Evolutionary conservation across 2,888 invertebrate species (phyloP).

Genomic region (Mesoligia furuncula): DNA sequence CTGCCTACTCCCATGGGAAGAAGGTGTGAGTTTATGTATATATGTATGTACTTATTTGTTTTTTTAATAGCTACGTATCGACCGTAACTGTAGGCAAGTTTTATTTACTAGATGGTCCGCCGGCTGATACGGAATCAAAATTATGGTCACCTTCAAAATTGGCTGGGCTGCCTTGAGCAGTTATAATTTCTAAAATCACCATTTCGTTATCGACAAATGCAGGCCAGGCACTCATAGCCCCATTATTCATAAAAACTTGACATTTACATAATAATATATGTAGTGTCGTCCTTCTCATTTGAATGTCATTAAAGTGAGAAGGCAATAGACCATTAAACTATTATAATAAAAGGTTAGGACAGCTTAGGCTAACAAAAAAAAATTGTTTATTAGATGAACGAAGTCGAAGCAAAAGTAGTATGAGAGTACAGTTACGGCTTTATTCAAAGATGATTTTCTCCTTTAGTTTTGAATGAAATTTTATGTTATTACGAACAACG

Average conservation of each 20-base stretch:
- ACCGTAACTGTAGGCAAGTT: background rate
- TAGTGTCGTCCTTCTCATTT: conserved; percentile 3
- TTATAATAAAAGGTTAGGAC: background rate
- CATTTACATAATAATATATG: background rate
- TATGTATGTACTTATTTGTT: too few species aligned
- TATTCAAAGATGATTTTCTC: too few species aligned
- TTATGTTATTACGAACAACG: too few species aligned
- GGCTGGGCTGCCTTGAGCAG: background rate
- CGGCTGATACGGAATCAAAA: background rate
- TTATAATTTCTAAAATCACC: conserved; percentile 1
- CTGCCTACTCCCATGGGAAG: too few species aligned
- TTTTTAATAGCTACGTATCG: background rate
- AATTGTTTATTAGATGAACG: too few species aligned
- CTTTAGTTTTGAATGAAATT: too few species aligned
- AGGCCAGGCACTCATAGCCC: background rate
- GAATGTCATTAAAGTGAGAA: background rate
- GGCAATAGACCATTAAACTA: background rate
- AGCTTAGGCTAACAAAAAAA: background rate
- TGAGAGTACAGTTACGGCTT: too few species aligned
- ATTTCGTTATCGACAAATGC: conserved; percentile 2
- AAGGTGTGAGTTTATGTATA: too few species aligned
- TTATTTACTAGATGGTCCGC: background rate
- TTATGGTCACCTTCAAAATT: background rate
- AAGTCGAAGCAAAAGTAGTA: background rate
- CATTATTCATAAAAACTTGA: conserved; percentile 19